Base-by-base conservation (phyloP, 1,140 invertebrate genomes). In the Sinonovacula constricta region DNA sequence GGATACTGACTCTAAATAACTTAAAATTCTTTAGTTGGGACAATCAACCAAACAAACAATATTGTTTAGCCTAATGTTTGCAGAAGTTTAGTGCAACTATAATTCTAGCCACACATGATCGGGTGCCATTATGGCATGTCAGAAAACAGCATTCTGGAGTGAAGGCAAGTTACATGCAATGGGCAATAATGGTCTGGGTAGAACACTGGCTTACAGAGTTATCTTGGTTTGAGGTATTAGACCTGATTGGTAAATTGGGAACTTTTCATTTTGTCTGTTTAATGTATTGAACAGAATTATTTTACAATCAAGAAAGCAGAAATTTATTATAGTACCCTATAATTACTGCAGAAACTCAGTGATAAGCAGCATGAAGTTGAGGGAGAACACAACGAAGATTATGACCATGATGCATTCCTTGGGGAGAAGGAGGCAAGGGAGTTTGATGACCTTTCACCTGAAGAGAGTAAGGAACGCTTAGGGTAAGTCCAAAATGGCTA, bases 401-500 rank as follows among this genome's bases (percentile, higher is more conserved):
- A 97, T 91, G 98, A 99, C 87, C 98, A 99, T 90, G 98, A 99
- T 89, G 97, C 97, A 2, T 99, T 99, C 89, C 92, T 99, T 3
- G 98, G 98, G 0, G 96, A 98, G 82, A 92, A 93, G 26, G 96
- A 97, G 82, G 96, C 98, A 0, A 96, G 97, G 89, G 95, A 95
- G 22, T 99, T 99, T 92, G 97, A 99, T 89, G 94, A 98, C 84
- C 92, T 99, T 15, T 93, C 95, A 7, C 98, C 97, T 2, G 97
- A 99, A 92, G 98, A 99, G 90, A 99, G 97, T 91, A 96, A 95
- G 88, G 93, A 95, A 76, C 93, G 97, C 89, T 91, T 99, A 36
- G 95, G 95, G 94, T 95, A 92, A 92, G 92, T 77, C n/a, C n/a
- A n/a, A n/a, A n/a, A n/a, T n/a, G n/a, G n/a, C n/a, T n/a, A n/a